Percentiles rank a stretch among this genome's conserved stretches.
Evolutionary conservation across 2,888 invertebrate species (phyloP).

Genomic region (Tiliacea aurago): DNA sequence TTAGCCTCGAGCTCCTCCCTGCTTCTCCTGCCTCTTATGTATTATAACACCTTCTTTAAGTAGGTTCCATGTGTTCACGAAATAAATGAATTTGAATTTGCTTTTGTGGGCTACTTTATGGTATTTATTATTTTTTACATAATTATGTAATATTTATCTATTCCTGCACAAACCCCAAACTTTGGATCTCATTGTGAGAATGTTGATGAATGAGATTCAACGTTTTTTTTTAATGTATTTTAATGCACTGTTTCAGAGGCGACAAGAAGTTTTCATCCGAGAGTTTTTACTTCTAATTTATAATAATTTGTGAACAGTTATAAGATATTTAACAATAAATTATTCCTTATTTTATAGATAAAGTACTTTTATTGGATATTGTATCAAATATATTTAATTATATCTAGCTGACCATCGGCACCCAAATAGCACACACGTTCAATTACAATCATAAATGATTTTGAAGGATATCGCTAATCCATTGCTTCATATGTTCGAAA

Average conservation of each 20-base stretch:
- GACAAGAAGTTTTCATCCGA: slow-evolving; percentile 81
- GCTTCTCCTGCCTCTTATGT: too few species aligned
- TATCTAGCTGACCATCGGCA: neutral
- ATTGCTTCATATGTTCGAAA: too few species aligned
- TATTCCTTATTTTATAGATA: slow-evolving; percentile 34
- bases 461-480: too few species aligned
- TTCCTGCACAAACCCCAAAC: neutral
- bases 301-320: slow-evolving; percentile 52
- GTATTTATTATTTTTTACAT: too few species aligned
- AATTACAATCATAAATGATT: too few species aligned
- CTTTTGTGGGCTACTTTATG: too few species aligned
- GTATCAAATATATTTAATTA: neutral
- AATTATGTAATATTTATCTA: neutral
- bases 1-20: too few species aligned
- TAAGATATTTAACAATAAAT: slow-evolving; percentile 53
- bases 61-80: too few species aligned
- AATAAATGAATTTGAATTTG: too few species aligned
- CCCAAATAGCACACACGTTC: too few species aligned
- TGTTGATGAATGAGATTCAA: too few species aligned
- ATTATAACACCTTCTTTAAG: too few species aligned
- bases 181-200: neutral
- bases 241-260: slow-evolving; percentile 73
- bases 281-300: slow-evolving; percentile 81
- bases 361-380: slow-evolving; percentile 24
- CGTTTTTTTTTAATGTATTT: neutral